Percentiles rank a stretch among this genome's conserved stretches.
These are phyloP conservation scores for Parus major DNA, from an alignment of 2,113 vertebrate species.

Conservation along the genomic window DNA sequence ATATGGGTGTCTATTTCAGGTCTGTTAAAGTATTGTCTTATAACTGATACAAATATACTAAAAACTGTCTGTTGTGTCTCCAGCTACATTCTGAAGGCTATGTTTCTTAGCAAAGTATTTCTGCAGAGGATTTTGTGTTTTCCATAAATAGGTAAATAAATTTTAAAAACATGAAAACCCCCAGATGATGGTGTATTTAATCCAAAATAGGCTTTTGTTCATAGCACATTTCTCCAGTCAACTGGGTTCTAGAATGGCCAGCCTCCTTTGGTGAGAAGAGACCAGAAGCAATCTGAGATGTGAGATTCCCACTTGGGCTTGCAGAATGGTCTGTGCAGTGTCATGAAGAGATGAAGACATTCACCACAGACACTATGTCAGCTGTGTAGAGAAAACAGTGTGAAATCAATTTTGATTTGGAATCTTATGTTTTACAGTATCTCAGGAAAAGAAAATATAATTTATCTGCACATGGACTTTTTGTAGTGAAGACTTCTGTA, in stretches of 20 bases:
- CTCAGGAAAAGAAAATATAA: not conserved
- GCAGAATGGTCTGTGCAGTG: not conserved
- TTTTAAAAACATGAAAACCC: not conserved
- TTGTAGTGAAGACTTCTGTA: not conserved
- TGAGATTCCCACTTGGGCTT: not conserved
- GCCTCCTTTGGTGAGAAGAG: not conserved
- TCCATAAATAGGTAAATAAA: not conserved
- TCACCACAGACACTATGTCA: not conserved
- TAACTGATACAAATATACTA: not conserved
- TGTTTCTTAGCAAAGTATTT: not conserved
- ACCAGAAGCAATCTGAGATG: not conserved
- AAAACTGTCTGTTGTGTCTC: not conserved
- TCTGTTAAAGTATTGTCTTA: not conserved
- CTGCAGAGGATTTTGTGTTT: not conserved
- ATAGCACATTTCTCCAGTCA: not conserved
- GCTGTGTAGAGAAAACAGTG: not conserved
- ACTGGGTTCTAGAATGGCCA: not conserved
- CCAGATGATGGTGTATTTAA: not conserved
- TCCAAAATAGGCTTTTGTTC: not conserved
- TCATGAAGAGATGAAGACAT: not conserved
- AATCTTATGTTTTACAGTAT: not conserved
- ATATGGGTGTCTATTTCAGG: not conserved
- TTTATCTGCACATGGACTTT: not conserved
- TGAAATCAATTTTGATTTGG: not conserved
- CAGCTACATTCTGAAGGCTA: not conserved